Percentiles rank a stretch among this genome's conserved stretches.
phyloP scores from a whole-genome alignment of 2,888 invertebrate genomes.

The Drosophila meridiana region DNA sequence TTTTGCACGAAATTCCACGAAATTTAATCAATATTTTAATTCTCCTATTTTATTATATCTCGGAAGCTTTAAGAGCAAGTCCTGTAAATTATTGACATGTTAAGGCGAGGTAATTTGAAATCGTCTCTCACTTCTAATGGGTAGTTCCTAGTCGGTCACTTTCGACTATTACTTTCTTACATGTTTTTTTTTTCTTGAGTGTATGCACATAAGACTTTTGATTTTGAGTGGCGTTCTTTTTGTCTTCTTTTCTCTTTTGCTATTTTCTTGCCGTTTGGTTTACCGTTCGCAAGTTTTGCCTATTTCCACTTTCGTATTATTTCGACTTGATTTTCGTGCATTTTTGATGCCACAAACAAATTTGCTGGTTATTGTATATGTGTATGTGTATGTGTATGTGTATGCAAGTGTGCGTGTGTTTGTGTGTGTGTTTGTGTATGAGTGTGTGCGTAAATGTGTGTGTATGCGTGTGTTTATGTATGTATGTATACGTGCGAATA shows the following conservation, averaged over 20 bases:
- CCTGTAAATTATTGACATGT: neutral
- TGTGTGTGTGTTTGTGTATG: constrained; percentile 7
- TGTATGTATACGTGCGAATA: constrained; percentile 21
- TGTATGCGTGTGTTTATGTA: constrained; percentile 19
- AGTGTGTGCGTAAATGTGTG: constrained; percentile 7
- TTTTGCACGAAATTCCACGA: neutral
- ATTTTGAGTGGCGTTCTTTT: constrained; percentile 9
- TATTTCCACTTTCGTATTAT: constrained; percentile 23
- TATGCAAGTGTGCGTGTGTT: constrained; percentile 3
- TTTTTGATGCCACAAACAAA: constrained; percentile 56
- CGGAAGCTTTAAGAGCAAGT: too few species aligned
- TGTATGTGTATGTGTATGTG: neutral
- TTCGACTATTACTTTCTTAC: neutral
- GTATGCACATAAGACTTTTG: constrained; percentile 9
- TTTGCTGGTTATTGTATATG: constrained; percentile 34
- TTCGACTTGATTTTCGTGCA: constrained; percentile 33
- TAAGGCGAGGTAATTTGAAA: neutral
- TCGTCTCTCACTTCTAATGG: neutral
- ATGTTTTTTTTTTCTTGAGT: constrained; percentile 11
- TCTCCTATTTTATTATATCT: too few species aligned
- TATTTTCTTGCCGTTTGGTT: constrained; percentile 27
- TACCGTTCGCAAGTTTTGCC: constrained; percentile 46
- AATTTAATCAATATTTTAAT: too few species aligned
- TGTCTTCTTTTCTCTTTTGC: constrained; percentile 9
- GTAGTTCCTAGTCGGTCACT: neutral